These are phyloP conservation scores for Dicranocentrus wangi DNA, from an alignment of 2,888 invertebrate species.

Conservation along the genomic window DNA sequence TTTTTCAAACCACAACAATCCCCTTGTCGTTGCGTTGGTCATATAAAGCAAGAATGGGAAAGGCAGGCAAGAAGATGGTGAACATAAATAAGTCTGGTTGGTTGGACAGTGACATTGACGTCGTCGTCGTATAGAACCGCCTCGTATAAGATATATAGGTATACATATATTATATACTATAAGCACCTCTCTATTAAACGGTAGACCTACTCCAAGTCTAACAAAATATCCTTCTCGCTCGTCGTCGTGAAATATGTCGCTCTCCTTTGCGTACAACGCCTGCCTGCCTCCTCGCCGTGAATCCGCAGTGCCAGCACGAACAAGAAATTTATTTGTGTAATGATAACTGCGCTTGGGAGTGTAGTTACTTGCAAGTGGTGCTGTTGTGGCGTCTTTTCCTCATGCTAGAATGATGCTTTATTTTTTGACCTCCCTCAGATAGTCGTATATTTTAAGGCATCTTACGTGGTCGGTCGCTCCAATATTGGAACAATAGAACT, in stretches of 20 bases:
- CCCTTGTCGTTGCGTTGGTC: slow-evolving; percentile 37
- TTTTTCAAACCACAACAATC: slow-evolving; percentile 53
- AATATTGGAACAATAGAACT: slow-evolving; percentile 48
- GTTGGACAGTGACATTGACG: slow-evolving; percentile 50
- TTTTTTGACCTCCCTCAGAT: not conserved
- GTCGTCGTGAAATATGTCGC: slow-evolving; percentile 42
- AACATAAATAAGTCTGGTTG: slow-evolving; percentile 53
- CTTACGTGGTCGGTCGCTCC: not conserved
- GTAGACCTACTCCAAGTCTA: not conserved
- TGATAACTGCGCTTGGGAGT: slow-evolving; percentile 53
- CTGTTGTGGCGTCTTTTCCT: slow-evolving; percentile 51
- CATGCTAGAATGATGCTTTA: slow-evolving; percentile 48
- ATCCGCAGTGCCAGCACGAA: too few relatives aligned
- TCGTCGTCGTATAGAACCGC: slow-evolving; percentile 15
- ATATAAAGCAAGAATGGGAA: too few relatives aligned
- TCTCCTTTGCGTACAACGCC: slow-evolving; percentile 40
- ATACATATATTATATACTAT: not conserved
- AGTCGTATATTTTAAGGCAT: not conserved
- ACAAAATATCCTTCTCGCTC: not conserved
- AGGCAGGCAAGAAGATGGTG: too few relatives aligned
- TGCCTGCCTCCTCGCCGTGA: slow-evolving; percentile 57
- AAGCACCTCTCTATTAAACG: not conserved
- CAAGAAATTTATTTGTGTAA: slow-evolving; percentile 59
- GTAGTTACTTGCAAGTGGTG: slow-evolving; percentile 51
- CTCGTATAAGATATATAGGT: not conserved